phyloP scores from a whole-genome alignment of 2,797 vertebrate genomes.

The Avahi laniger region DNA sequence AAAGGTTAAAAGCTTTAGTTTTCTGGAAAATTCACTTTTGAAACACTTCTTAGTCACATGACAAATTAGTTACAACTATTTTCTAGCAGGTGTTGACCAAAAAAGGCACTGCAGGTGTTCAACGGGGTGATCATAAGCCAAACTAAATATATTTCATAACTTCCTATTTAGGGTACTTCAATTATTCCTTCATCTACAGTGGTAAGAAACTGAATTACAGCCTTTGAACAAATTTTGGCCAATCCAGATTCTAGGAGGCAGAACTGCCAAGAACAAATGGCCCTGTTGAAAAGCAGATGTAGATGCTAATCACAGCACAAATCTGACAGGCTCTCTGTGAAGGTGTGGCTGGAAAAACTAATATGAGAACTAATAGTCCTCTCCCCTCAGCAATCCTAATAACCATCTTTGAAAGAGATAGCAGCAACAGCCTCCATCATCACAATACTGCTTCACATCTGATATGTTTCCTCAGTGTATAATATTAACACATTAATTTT shows the following conservation, averaged over 20 bases:
- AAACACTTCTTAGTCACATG: constrained; percentile 26
- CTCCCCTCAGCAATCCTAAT: constrained; percentile 12
- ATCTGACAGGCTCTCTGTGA: not conserved
- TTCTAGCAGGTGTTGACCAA: constrained; percentile 13
- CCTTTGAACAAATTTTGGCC: constrained; percentile 23
- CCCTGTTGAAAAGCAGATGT: constrained; percentile 45
- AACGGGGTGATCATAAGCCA: not conserved
- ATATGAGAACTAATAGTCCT: constrained; percentile 30
- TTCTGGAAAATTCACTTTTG: constrained; percentile 45
- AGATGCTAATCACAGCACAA: constrained; percentile 46
- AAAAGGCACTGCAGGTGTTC: constrained; percentile 38
- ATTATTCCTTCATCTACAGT: constrained; percentile 19
- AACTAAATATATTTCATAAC: constrained; percentile 45
- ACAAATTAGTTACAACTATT: constrained; percentile 6
- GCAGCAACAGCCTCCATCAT: not conserved
- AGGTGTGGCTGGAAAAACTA: constrained; percentile 53
- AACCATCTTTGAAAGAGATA: constrained; percentile 41
- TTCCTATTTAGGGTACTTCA: constrained; percentile 35
- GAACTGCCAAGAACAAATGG: not conserved
- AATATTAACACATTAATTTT: constrained; percentile 6
- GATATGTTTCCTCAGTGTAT: not conserved
- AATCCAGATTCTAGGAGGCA: constrained; percentile 39
- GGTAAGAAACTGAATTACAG: constrained; percentile 47
- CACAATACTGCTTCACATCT: not conserved
- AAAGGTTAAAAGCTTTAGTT: constrained; percentile 35